Base-by-base conservation (phyloP, 2,888 invertebrate species). In the Acleris holmiana region DNA sequence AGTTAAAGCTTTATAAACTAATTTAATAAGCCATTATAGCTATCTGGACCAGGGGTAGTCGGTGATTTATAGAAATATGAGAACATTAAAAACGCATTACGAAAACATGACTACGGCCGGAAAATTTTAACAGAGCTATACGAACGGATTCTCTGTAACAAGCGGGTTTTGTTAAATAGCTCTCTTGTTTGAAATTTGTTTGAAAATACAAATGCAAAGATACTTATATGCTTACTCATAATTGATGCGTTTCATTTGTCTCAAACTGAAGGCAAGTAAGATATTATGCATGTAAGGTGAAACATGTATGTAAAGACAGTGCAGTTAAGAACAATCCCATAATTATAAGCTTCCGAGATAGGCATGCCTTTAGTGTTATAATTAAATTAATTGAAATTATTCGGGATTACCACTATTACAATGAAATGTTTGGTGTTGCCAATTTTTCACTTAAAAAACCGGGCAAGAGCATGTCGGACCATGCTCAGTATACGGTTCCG, bases 61-160 rank as follows among this genome's bases (percentile, higher is more conserved):
- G 79, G 82, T 91, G 91, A 91, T 91, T 91, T 91, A 91, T 92
- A 86, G 88, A 85, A 90, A 91, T 89, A 90, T 89, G 89, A 89
- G 90, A 91, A 90, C 91, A 92, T 92, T 91, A 92, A 92, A 91
- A 92, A 91, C 91, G 88, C 91, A 91, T 91, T 91, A 91, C 86
- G 86, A 88, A 91, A 91, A 91, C 91, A 91, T 89, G 91, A 91
- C 86, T 91, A 86, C 85, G 82, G 88, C 83, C 84, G 87, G 83
- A 86, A 78, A 89, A 86, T 86, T 90, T 90, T 85, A 88, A 88
- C 89, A 83, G 82, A 79, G 78, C 78, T 84, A 80, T 84, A 79
- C 73, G 77, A 73, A 72, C 82, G 84, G 85, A 84, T 84, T 82
- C 83, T 84, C 82, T 83, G 82, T 82, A 75, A 48, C 63, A 64